Evolutionary conservation across 2,797 vertebrate genomes (phyloP), one percentile per base, ranked within the genome.

Genomic region (Mormyrus hasselquistii): DNA sequence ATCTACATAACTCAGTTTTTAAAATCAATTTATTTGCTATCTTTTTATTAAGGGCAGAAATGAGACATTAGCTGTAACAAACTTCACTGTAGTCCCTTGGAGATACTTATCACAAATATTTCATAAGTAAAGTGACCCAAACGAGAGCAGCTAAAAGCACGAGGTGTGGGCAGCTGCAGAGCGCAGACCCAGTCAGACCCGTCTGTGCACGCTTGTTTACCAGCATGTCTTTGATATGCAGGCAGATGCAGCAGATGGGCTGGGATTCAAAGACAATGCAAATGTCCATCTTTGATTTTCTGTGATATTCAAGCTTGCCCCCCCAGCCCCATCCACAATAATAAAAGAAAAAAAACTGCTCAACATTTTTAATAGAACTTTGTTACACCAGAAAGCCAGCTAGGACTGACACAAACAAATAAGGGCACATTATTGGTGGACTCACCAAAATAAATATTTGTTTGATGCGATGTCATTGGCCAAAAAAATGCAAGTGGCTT

Each of bases 401-500:
- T 22, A 41, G 19, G 12, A 38, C 76, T n/a, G 50, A n/a, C 14
- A 4, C 14, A 47, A 47, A 44, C 4, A 44, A 25, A 41, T 25
- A 10, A 83, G 38, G 53, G 53, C 29, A 25, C 52, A 83, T 14
- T 88, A 76, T 88, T 22, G 50, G 73, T 59, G 49, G 3, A 22
- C 38, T 44, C 19, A n/a, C 19, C 3, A 4, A 47, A 53, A 7
- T 41, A 9, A n/a, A 44, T 38, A 57, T 55, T 22, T 59, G 34
- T 88, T 34, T 82, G 22, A 25, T 44, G 29, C 0, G 0, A 55
- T 57, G 34, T 52, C 19, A 50, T 55, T 53, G 73, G 25, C 14
- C 52, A 88, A n/a, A 88, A 76, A n/a, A 83, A 57, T 88, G 50
- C 73, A 88, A n/a, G 50, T 25, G 50, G 50, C 50, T 55, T 12